Evolutionary conservation across 2,888 invertebrate genomes (phyloP), one percentile per base, ranked within the genome.

Genomic region (Tanypteryx hageni): DNA sequence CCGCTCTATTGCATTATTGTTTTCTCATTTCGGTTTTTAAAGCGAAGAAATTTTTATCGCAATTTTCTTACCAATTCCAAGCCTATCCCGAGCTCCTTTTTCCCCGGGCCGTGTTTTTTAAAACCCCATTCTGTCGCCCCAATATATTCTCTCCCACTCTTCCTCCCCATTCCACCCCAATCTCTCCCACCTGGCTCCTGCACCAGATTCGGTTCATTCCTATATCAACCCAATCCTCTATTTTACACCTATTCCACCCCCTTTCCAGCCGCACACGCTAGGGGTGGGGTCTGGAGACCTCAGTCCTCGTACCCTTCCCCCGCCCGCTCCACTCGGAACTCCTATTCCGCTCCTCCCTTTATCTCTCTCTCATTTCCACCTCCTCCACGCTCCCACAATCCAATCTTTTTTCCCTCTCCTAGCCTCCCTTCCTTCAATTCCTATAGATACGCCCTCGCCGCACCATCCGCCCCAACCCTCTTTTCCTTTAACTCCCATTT

Each of bases 291-390:
- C 61, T 0, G 61, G 61, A 61, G 61, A 14, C 68, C 7, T n/a
- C 9, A 76, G 22, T 27, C 22, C 76, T n/a, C n/a, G n/a, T n/a
- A n/a, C 44, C 5, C 44, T 5, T 13, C 64, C n/a, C 64, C 59
- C 61, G 9, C 18, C 86, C 13, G 44, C 44, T 18, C 18, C 83
- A 31, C 44, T 56, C 11, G 11, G 83, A 18, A 31, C 9, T 31
- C 14, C 14, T 31, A 27, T 58, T 58, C 18, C 59, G 22, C 61
- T 31, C 59, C 86, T 4, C 22, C 9, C 22, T 44, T 14, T n/a
- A 61, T 61, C 61, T 82, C 16, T 27, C 86, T 31, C 86, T 61
- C 31, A 59, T 86, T 83, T 57, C 64, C 83, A n/a, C 83, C 83
- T 83, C 64, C 16, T n/a, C 64, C 64, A 16, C 64, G 64, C 64